Base-by-base conservation (phyloP, 1,140 invertebrate species). In the Pseudoatta argentina region DNA sequence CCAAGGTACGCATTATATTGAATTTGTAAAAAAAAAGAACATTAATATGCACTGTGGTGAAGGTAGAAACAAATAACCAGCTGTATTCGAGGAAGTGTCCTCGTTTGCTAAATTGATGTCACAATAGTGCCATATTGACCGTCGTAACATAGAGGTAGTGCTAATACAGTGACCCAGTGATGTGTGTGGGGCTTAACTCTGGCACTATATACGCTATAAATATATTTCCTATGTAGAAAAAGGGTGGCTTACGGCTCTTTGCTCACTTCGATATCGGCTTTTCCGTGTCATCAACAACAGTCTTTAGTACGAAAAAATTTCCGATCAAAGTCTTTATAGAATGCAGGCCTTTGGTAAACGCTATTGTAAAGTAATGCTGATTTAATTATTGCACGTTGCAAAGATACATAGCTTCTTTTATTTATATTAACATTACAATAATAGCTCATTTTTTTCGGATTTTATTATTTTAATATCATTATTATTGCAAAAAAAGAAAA, bases 231-330 rank as follows among this genome's bases (percentile, higher is more conserved):
- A 48, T 83, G 57, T 83, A 39, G 79, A 83, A 83, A 75, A 83
- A 83, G 69, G 53, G 34, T 44, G 69, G 71, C 55, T 73, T 27
- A 82, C 79, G 39, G 69, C 55, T 83, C 79, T 75, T 73, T 75
- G 69, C 79, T 8, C 69, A 83, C 69, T 73, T 75, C 18, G 79
- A 83, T 83, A 83, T 83, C 69, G 79, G 55, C 55, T 83, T 83
- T 83, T 83, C 79, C 69, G 39, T 75, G 69, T 83, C 79, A 83
- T 61, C 79, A 83, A 83, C 79, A 82, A 83, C 79, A 75, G 69
- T 51, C 69, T 83, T 83, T 75, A 48, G 39, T 83, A 83, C 79
- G 79, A 83, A 83, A 83, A 73, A 83, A 83, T 83, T 83, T 7
- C 55, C 57, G 39, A 75, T 83, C 79, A 57, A 73, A 53, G 27